These are phyloP conservation scores for Linnaemya tessellans DNA, from an alignment of 2,888 invertebrate species.

Conservation along the genomic window DNA sequence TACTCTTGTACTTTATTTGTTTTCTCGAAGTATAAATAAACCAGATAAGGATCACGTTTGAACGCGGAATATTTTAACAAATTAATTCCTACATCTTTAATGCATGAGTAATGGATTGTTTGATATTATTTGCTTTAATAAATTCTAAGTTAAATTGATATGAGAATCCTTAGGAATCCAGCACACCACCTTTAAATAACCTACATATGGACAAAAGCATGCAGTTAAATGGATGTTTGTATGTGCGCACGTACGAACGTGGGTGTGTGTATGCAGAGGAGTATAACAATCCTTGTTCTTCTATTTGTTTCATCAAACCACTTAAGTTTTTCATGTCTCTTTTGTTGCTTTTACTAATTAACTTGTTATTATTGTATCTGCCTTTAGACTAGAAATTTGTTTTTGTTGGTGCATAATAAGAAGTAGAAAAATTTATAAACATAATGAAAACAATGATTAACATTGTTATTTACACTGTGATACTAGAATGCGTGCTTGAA, in stretches of 20 bases:
- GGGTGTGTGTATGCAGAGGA: neutral
- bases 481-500: neutral
- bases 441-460: slow-evolving; percentile 48
- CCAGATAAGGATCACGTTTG: too few relatives aligned
- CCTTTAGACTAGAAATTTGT: slow-evolving; percentile 10
- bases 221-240: neutral
- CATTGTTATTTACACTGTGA: slow-evolving; percentile 52
- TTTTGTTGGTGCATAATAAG: slow-evolving; percentile 22
- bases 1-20: too few relatives aligned
- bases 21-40: too few relatives aligned
- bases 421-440: slow-evolving; percentile 1
- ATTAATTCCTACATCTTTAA: neutral
- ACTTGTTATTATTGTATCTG: slow-evolving; percentile 18
- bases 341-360: slow-evolving; percentile 32
- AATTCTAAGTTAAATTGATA: neutral
- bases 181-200: neutral
- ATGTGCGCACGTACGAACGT: neutral
- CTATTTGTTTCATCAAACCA: neutral
- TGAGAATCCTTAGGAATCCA: neutral
- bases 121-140: neutral
- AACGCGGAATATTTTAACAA: too few relatives aligned
- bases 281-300: neutral
- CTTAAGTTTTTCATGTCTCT: neutral
- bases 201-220: neutral
- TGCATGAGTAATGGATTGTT: neutral